Evolutionary conservation across 2,888 invertebrate species (phyloP).

Genomic region (Esperia sulphurella): DNA sequence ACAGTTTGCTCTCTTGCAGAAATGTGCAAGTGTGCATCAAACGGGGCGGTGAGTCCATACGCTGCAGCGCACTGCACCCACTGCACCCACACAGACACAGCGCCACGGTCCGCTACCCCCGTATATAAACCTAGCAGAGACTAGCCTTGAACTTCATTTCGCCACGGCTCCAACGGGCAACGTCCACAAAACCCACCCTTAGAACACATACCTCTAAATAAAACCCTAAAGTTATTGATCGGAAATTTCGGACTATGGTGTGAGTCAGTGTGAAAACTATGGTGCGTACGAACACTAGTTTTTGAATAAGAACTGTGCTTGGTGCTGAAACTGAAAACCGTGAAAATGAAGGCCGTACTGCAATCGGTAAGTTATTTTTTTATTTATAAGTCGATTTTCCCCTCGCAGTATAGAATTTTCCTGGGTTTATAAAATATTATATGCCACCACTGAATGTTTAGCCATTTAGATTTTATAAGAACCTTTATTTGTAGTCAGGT

Average conservation of each 20-base stretch:
- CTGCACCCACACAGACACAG: conserved; percentile 37
- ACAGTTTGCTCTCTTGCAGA: too few species aligned
- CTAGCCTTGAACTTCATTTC: conserved; percentile 78
- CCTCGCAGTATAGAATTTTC: too few species aligned
- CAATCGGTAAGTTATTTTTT: conserved; percentile 58
- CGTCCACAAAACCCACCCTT: conserved; percentile 15
- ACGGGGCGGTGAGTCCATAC: too few species aligned
- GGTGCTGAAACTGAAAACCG: conserved; percentile 38
- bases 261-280: conserved; percentile 32
- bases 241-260: conserved; percentile 27
- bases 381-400: too few species aligned
- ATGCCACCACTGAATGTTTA: too few species aligned
- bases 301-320: conserved; percentile 33
- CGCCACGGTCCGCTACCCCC: conserved; percentile 68
- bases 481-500: too few species aligned
- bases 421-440: too few species aligned
- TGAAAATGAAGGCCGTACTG: conserved; percentile 57
- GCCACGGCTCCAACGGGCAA: conserved; percentile 36
- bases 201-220: neutral
- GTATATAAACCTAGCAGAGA: conserved; percentile 63
- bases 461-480: too few species aligned
- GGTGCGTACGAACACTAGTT: conserved; percentile 27
- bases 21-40: too few species aligned
- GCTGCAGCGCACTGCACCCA: conserved; percentile 27
- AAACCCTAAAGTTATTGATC: neutral